Evolutionary conservation across 2,888 invertebrate species (phyloP).

Genomic region (Dicranocentrus wangi): DNA sequence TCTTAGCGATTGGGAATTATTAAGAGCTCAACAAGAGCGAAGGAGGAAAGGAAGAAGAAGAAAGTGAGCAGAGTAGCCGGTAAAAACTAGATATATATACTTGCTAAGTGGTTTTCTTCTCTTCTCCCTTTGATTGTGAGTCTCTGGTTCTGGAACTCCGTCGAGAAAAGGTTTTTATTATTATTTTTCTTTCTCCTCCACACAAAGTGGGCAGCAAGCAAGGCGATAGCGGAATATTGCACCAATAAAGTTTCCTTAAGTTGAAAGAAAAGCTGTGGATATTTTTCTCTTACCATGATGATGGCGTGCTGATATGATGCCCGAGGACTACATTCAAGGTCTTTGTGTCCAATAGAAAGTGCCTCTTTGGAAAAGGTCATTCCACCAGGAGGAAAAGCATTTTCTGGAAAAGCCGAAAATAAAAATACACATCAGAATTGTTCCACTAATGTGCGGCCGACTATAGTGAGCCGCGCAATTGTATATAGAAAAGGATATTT

Average conservation of each 20-base stretch:
- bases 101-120: conserved; percentile 20
- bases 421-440: conserved; percentile 57
- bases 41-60: background rate
- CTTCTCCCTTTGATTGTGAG: background rate
- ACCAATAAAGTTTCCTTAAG: conserved; percentile 62
- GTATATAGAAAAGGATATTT: conserved; percentile 21
- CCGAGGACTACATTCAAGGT: background rate
- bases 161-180: too few species aligned
- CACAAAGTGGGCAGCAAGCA: conserved; percentile 27
- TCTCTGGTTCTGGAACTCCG: too few species aligned
- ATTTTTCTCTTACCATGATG: conserved; percentile 32
- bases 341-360: background rate
- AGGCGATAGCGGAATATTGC: conserved; percentile 56
- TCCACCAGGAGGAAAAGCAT: background rate
- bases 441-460: conserved; percentile 2
- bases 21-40: too few species aligned
- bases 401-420: conserved; percentile 16
- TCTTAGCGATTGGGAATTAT: conserved; percentile 28
- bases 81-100: background rate
- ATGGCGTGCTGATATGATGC: background rate
- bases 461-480: too few species aligned
- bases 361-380: conserved; percentile 2
- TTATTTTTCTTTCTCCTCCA: too few species aligned
- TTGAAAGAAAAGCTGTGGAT: conserved; percentile 32
- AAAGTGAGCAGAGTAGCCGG: too few species aligned